phyloP scores from a whole-genome alignment of 2,797 vertebrate genomes.

The Natrix natrix region DNA sequence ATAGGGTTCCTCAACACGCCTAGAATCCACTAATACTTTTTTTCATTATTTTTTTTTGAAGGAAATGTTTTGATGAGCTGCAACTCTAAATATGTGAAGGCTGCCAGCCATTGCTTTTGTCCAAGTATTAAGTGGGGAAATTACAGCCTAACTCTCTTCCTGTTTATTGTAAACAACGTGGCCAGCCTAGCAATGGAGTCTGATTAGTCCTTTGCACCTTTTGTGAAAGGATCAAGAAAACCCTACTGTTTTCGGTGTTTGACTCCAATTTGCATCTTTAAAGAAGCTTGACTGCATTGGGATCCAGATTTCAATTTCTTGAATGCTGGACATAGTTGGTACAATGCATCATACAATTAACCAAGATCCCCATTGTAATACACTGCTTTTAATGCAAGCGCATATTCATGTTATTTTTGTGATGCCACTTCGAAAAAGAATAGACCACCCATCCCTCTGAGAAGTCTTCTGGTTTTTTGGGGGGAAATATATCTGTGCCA shows the following conservation, averaged over 20 bases:
- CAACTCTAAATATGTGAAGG: constrained; percentile 50
- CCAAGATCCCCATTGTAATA: background rate
- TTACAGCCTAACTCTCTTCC: constrained; percentile 61
- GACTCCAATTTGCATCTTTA: constrained; percentile 66
- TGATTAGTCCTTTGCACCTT: constrained; percentile 63
- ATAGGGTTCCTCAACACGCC: background rate
- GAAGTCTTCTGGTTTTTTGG: background rate
- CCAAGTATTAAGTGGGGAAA: constrained; percentile 52
- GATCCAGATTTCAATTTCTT: constrained; percentile 57
- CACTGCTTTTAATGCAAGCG: constrained; percentile 2
- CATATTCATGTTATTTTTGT: constrained; percentile 41
- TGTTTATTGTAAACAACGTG: constrained; percentile 65
- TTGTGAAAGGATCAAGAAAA: constrained; percentile 70
- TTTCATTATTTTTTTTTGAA: background rate
- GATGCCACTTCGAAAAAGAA: constrained; percentile 38
- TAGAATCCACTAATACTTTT: background rate
- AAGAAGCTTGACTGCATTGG: constrained; percentile 62
- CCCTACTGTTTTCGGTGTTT: constrained; percentile 65
- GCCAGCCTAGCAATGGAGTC: constrained; percentile 56
- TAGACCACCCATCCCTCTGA: background rate
- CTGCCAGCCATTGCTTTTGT: constrained; percentile 62
- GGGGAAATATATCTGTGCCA: background rate
- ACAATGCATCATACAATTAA: constrained; percentile 20
- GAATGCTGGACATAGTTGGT: constrained; percentile 42
- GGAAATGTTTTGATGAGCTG: constrained; percentile 44